phyloP scores from a whole-genome alignment of 2,888 invertebrate genomes.

The Drosophila prostipennis region DNA sequence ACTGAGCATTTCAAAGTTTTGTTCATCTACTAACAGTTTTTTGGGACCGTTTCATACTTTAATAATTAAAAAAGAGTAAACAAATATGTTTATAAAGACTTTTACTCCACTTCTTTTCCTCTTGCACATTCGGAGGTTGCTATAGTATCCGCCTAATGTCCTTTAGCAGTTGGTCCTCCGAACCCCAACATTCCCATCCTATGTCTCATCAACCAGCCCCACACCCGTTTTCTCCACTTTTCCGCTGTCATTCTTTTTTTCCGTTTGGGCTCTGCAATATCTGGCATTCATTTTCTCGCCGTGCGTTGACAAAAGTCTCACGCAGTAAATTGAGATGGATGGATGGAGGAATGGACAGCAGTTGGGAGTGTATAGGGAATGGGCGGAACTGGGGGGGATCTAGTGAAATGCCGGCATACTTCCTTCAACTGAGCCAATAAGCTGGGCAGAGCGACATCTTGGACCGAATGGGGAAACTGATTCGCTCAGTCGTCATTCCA shows the following conservation, averaged over 20 bases:
- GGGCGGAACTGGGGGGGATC: background rate
- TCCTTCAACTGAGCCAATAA: conserved; percentile 36
- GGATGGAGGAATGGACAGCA: conserved; percentile 19
- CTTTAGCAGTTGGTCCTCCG: background rate
- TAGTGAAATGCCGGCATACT: background rate
- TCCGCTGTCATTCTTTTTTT: background rate
- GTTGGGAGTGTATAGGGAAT: background rate
- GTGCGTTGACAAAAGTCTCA: conserved; percentile 72
- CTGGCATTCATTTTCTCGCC: conserved; percentile 69
- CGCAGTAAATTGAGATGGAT: conserved; percentile 75
- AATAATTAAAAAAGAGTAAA: background rate
- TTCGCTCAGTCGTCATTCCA: conserved; percentile 21
- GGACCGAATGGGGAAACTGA: conserved; percentile 22
- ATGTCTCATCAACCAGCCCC: background rate
- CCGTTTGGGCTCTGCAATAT: conserved; percentile 45
- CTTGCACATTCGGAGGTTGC: background rate
- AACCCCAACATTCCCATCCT: conserved; percentile 8
- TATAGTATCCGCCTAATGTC: conserved; percentile 26
- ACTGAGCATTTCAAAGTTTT: too few species aligned
- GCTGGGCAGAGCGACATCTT: conserved; percentile 25
- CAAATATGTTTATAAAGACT: background rate
- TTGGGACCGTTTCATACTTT: too few species aligned
- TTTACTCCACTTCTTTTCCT: background rate
- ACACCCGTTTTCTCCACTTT: conserved; percentile 8
- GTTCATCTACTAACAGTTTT: too few species aligned